phyloP scores from a whole-genome alignment of 1,140 invertebrate species.

The Drosophila virilis region DNA sequence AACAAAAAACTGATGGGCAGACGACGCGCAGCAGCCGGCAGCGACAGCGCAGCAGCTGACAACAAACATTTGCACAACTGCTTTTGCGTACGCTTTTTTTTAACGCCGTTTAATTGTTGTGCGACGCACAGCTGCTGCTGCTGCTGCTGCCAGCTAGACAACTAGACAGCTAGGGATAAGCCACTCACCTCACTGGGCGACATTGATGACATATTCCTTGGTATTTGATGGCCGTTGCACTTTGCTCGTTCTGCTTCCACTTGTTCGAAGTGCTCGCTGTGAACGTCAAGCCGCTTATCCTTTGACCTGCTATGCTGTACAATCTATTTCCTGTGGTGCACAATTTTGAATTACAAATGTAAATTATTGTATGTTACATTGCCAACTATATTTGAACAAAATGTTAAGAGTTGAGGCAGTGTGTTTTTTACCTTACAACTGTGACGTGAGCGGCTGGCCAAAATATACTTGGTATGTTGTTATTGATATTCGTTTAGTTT shows the following conservation, averaged over 20 bases:
- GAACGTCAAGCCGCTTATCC: constrained; percentile 18
- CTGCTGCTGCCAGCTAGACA: constrained; percentile 2
- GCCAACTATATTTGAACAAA: constrained; percentile 24
- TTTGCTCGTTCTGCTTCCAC: constrained; percentile 36
- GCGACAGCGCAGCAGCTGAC: constrained; percentile 23
- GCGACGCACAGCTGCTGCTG: neutral
- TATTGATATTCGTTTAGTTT: constrained; percentile 18
- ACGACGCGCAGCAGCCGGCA: constrained; percentile 1
- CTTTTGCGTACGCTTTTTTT: constrained; percentile 5
- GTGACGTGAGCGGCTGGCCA: constrained; percentile 7
- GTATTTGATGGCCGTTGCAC: constrained; percentile 35
- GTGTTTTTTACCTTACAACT: constrained; percentile 15
- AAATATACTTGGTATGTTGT: constrained; percentile 12
- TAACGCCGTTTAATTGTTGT: constrained; percentile 6
- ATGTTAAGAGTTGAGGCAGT: constrained; percentile 10
- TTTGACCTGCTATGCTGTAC: constrained; percentile 8
- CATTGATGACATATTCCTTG: constrained; percentile 65
- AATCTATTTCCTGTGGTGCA: constrained; percentile 22
- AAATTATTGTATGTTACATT: constrained; percentile 28
- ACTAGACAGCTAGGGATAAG: neutral
- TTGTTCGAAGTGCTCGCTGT: constrained; percentile 23
- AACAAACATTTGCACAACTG: constrained; percentile 73
- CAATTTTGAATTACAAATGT: constrained; percentile 35
- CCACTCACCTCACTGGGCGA: constrained; percentile 73
- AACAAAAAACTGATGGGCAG: constrained; percentile 2